A percentile compares a stretch with the other conserved stretches of the same genome.
phyloP scores from a whole-genome alignment of 2,113 vertebrate genomes.

The Nyctereutes procyonoides region DNA sequence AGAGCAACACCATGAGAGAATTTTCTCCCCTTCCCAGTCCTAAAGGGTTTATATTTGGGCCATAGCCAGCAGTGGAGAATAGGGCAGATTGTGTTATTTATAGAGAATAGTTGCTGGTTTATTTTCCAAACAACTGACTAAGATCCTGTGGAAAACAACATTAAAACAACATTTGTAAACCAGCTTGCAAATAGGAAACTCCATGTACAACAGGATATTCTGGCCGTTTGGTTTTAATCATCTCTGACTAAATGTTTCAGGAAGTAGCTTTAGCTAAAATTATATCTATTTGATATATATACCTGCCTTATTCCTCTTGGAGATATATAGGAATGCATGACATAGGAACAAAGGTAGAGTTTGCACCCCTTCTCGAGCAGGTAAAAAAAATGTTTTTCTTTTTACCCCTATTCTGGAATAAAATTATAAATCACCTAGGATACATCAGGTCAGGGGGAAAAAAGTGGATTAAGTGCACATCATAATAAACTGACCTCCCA shows the following conservation, averaged over 20 bases:
- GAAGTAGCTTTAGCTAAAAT: constrained; percentile 35
- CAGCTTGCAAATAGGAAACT: constrained; percentile 44
- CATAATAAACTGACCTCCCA: constrained; percentile 27
- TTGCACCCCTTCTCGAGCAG: not conserved
- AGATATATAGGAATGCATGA: not conserved
- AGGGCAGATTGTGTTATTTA: constrained; percentile 38
- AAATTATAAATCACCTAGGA: constrained; percentile 23
- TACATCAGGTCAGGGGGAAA: not conserved
- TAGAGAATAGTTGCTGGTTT: constrained; percentile 29
- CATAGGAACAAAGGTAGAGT: not conserved
- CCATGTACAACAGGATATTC: constrained; percentile 4
- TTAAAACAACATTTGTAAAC: constrained; percentile 60
- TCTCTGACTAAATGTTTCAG: constrained; percentile 37
- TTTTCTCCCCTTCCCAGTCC: not conserved
- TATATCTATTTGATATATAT: not conserved
- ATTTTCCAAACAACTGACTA: constrained; percentile 58
- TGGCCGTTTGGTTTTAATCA: constrained; percentile 65
- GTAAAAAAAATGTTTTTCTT: not conserved
- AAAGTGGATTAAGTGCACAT: not conserved
- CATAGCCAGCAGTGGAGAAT: not conserved
- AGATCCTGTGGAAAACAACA: constrained; percentile 52
- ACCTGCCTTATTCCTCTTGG: not conserved
- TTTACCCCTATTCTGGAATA: constrained; percentile 47
- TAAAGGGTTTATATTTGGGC: not conserved
- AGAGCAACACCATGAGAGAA: not conserved